Base-by-base conservation (phyloP, 2,888 invertebrate genomes). In the Kuschelorhynchus macadamiae region DNA sequence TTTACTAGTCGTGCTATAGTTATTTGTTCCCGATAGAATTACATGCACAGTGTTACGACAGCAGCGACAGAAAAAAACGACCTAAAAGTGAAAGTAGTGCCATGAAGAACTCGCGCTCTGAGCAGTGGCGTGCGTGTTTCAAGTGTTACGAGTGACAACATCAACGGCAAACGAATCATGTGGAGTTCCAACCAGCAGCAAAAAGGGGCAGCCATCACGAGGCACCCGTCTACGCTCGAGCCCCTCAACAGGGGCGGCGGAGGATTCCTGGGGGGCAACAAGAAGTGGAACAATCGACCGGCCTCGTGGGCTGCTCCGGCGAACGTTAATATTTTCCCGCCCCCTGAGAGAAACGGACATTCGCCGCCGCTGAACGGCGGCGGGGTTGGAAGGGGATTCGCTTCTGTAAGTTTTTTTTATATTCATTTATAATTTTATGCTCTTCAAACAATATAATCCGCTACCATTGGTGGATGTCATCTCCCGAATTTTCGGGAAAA, bases 281-380 rank as follows among this genome's bases (percentile, higher is more conserved):
- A 76, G 59, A 78, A 80, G 60, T 81, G 81, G 81, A 79, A 74
- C 56, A 69, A 72, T 25, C 71, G 81, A 60, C 81, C 81, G 9
- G 80, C 81, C 0, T 81, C 81, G 5, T 81, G 81, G 81, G 81
- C 81, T 14, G 79, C 79, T n/a, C 78, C 79, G 4, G 73, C 70
- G 47, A 73, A 75, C 55, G 70, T 77, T 42, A 73, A 57, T 60
- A 65, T 75, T 41, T 71, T 74, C 55, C n/a, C n/a, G n/a, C 67
- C 74, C 30, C 56, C 55, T 20, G 67, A 67, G 16, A 47, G 55
- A 25, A 67, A 67, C 41, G 46, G 49, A 36, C 67, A 63, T 42
- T 52, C 63, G 36, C 42, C 57, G 12, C 42, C 60, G 20, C 56
- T 55, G 21, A 61, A 47, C 53, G 72, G 57, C 25, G 57, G 25